These are phyloP conservation scores for Toxonevra muliebris DNA, from an alignment of 2,888 invertebrate genomes.

Conservation along the genomic window DNA sequence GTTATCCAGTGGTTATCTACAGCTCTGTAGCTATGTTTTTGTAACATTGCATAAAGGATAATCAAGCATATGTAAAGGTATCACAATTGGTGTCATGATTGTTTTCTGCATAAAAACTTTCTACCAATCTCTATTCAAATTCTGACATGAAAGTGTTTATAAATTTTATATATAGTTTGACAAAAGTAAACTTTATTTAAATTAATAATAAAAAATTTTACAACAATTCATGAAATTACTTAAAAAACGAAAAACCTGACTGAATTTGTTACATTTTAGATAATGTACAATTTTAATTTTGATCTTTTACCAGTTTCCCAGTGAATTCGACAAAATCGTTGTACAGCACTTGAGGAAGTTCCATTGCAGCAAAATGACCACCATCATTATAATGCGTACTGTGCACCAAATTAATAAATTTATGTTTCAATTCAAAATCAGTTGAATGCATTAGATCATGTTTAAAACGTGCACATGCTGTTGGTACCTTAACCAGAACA, in stretches of 20 bases:
- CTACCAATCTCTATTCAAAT: no score
- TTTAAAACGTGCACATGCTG: conserved; percentile 77
- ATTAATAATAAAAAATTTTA: background rate
- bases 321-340: conserved; percentile 75
- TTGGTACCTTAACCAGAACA: conserved; percentile 73
- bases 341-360: conserved; percentile 77
- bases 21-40: no score
- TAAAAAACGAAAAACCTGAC: background rate
- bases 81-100: no score
- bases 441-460: conserved; percentile 73
- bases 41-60: no score
- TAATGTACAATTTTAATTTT: background rate
- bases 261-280: conserved; percentile 13
- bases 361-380: conserved; percentile 89
- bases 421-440: conserved; percentile 70
- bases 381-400: conserved; percentile 73
- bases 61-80: no score
- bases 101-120: no score
- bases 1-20: no score
- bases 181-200: conserved; percentile 2
- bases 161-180: background rate
- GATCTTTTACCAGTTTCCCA: conserved; percentile 49
- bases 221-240: background rate
- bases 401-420: conserved; percentile 74
- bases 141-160: no score